These are phyloP conservation scores for Hipparchia semele DNA, from an alignment of 2,888 invertebrate species.

Conservation along the genomic window DNA sequence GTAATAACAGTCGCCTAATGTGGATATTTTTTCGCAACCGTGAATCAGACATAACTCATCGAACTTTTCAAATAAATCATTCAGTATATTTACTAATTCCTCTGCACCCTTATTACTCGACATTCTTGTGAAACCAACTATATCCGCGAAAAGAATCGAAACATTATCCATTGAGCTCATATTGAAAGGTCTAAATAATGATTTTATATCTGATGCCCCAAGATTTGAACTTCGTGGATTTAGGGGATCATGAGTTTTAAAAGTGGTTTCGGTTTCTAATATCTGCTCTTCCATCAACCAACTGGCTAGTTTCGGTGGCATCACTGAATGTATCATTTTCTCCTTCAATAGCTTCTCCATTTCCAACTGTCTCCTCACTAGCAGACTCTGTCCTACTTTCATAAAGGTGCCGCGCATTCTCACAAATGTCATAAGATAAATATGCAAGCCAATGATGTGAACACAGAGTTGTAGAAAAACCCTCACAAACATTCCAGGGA, in stretches of 20 bases:
- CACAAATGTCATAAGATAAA: conserved; percentile 95
- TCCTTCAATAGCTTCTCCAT: conserved; percentile 97
- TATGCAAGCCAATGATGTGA: conserved; percentile 96
- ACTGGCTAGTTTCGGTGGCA: conserved; percentile 96
- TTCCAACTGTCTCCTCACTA: conserved; percentile 94
- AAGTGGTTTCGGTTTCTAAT: conserved; percentile 81
- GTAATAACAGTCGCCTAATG: conserved; percentile 96
- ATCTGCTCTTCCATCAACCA: conserved; percentile 92
- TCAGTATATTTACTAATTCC: conserved; percentile 96
- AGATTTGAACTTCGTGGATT: conserved; percentile 79
- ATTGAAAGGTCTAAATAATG: conserved; percentile 96
- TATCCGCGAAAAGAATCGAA: conserved; percentile 98
- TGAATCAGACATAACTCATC: conserved; percentile 94
- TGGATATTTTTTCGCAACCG: conserved; percentile 98
- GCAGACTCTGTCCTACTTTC: conserved; percentile 96
- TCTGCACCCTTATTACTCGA: conserved; percentile 98
- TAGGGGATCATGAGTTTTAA: conserved; percentile 72
- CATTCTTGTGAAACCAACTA: conserved; percentile 99
- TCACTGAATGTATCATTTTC: conserved; percentile 98
- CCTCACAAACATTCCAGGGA: conserved; percentile 85
- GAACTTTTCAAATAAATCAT: conserved; percentile 97
- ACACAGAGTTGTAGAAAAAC: conserved; percentile 93
- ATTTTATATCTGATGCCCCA: conserved; percentile 87
- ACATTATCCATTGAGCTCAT: conserved; percentile 99
- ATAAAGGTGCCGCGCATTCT: conserved; percentile 97